These are phyloP conservation scores for Halocaridina rubra DNA, from an alignment of 2,888 invertebrate species.

Conservation along the genomic window DNA sequence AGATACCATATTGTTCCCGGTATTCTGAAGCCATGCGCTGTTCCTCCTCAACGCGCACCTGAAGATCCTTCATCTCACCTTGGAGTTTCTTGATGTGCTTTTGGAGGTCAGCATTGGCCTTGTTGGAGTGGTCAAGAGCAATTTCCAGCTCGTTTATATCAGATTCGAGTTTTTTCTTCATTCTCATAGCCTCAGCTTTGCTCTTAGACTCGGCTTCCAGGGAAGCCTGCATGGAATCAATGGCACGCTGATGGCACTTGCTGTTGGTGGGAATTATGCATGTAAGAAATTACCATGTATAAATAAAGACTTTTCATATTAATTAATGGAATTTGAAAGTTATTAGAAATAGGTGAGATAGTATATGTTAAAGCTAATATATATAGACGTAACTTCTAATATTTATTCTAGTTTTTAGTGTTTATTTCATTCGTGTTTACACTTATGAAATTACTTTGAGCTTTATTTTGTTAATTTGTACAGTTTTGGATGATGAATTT, in stretches of 20 bases:
- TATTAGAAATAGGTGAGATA: too few species aligned
- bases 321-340: too few species aligned
- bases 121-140: conserved; percentile 73
- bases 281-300: too few species aligned
- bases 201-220: conserved; percentile 74
- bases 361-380: too few species aligned
- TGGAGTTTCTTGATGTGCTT: conserved; percentile 81
- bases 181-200: conserved; percentile 73
- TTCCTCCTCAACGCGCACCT: conserved; percentile 96
- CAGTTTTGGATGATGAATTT: background rate
- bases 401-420: background rate
- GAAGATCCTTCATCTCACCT: conserved; percentile 96
- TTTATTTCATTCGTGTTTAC: background rate
- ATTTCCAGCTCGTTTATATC: conserved; percentile 76
- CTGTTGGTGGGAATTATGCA: too few species aligned
- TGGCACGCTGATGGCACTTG: conserved; percentile 49
- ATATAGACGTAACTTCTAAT: too few species aligned
- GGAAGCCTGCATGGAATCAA: conserved; percentile 72
- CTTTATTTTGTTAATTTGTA: background rate
- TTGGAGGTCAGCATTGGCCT: conserved; percentile 71
- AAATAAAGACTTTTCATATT: too few species aligned
- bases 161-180: conserved; percentile 75
- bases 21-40: conserved; percentile 97
- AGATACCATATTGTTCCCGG: conserved; percentile 96
- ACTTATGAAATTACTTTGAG: background rate